phyloP scores from a whole-genome alignment of 2,113 vertebrate genomes.

The Synodontis membranacea region DNA sequence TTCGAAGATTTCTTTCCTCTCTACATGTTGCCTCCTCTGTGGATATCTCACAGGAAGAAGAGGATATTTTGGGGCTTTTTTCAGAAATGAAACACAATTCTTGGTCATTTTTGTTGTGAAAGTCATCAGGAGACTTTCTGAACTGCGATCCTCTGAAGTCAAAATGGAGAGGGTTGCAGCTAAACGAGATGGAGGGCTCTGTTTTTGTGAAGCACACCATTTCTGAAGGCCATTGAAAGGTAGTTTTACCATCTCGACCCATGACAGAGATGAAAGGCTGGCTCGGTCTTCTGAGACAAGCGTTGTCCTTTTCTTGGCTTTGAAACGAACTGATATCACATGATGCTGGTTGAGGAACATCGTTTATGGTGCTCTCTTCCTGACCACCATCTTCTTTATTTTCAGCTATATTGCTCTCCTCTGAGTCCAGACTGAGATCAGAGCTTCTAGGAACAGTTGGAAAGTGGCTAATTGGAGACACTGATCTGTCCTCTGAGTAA shows the following conservation, averaged over 20 bases:
- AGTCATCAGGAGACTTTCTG: conserved; percentile 58
- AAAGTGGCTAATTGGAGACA: conserved; percentile 35
- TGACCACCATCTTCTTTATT: neutral
- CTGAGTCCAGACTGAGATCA: conserved; percentile 22
- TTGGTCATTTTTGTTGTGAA: conserved; percentile 66
- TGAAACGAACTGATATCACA: conserved; percentile 16
- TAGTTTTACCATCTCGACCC: conserved; percentile 76
- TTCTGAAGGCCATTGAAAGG: conserved; percentile 88
- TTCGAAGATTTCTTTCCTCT: conserved; percentile 42
- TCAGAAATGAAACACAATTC: conserved; percentile 57
- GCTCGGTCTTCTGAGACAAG: conserved; percentile 48
- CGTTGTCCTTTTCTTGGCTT: conserved; percentile 9
- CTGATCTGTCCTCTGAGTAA: conserved; percentile 51
- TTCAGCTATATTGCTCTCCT: conserved; percentile 14
- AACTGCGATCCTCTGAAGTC: conserved; percentile 79
- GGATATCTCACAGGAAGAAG: conserved; percentile 46
- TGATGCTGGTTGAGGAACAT: neutral
- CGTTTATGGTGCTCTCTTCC: neutral
- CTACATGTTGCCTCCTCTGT: conserved; percentile 35
- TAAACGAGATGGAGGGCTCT: conserved; percentile 81
- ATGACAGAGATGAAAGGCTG: conserved; percentile 81
- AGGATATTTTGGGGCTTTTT: conserved; percentile 44
- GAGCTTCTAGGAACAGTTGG: conserved; percentile 34
- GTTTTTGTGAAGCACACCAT: conserved; percentile 82
- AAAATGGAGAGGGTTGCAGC: conserved; percentile 88